These are phyloP conservation scores for Tachystola acroxantha DNA, from an alignment of 2,888 invertebrate genomes.

Conservation along the genomic window DNA sequence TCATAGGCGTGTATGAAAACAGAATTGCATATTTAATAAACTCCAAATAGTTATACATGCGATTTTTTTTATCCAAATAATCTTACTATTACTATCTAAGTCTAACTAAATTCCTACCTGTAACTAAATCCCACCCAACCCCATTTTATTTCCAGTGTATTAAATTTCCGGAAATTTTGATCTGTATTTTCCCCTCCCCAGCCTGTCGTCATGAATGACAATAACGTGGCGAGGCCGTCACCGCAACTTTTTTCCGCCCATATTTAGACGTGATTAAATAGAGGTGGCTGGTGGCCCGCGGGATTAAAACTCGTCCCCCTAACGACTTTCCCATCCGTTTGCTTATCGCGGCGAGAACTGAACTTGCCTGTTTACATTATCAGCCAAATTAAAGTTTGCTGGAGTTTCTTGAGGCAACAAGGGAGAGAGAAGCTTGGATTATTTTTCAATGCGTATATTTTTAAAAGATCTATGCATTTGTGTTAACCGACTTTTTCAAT, in stretches of 20 bases:
- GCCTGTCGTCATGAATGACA: conserved; percentile 67
- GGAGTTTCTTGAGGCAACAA: conserved; percentile 49
- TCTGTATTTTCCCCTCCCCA: conserved; percentile 19
- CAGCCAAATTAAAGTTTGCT: conserved; percentile 68
- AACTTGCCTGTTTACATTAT: conserved; percentile 67
- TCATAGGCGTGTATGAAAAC: too few relatives aligned
- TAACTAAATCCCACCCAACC: too few relatives aligned
- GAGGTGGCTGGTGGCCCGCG: conserved; percentile 45
- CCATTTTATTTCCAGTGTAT: too few relatives aligned
- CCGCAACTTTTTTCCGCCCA: conserved; percentile 63
- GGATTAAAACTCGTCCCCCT: conserved; percentile 61
- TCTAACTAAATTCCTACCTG: too few relatives aligned
- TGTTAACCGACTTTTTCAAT: too few relatives aligned
- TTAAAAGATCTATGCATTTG: too few relatives aligned
- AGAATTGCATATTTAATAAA: too few relatives aligned
- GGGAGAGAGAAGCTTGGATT: conserved; percentile 24
- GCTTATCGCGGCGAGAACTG: conserved; percentile 61
- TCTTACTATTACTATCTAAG: too few relatives aligned
- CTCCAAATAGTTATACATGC: too few relatives aligned
- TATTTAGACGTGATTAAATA: conserved; percentile 74
- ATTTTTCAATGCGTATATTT: conserved; percentile 18
- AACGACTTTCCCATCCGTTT: conserved; percentile 58
- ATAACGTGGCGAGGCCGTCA: conserved; percentile 63
- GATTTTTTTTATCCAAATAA: too few relatives aligned
- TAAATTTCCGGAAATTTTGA: too few relatives aligned